phyloP scores from a whole-genome alignment of 2,797 vertebrate species.

The Cheirogaleus major region DNA sequence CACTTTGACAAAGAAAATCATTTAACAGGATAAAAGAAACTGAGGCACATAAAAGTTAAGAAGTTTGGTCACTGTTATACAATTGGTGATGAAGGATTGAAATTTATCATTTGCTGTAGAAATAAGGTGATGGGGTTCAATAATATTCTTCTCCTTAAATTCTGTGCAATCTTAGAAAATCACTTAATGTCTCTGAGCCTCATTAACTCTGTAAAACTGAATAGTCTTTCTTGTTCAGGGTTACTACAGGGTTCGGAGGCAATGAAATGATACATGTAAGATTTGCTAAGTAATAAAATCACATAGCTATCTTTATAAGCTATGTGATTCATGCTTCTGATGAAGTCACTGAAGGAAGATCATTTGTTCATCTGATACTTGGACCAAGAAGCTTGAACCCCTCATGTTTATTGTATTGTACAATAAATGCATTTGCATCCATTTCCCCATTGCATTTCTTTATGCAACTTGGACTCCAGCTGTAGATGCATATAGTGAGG shows the following conservation, averaged over 20 bases:
- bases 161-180: neutral
- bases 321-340: neutral
- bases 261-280: neutral
- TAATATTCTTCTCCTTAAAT: neutral
- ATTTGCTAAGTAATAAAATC: neutral
- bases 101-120: neutral
- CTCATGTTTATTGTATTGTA: neutral
- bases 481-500: no score
- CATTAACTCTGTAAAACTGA: neutral
- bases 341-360: neutral
- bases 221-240: neutral
- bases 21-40: slow-evolving; percentile 64
- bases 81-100: neutral
- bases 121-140: neutral
- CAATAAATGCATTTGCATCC: neutral
- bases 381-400: neutral
- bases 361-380: neutral
- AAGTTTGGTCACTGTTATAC: slow-evolving; percentile 32
- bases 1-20: slow-evolving; percentile 56
- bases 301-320: neutral
- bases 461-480: neutral
- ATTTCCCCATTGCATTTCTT: neutral
- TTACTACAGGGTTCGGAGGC: neutral
- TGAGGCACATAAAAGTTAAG: slow-evolving; percentile 50
- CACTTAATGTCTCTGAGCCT: neutral